Evolutionary conservation across 2,797 vertebrate species (phyloP).

Genomic region (Myotis daubentonii): DNA sequence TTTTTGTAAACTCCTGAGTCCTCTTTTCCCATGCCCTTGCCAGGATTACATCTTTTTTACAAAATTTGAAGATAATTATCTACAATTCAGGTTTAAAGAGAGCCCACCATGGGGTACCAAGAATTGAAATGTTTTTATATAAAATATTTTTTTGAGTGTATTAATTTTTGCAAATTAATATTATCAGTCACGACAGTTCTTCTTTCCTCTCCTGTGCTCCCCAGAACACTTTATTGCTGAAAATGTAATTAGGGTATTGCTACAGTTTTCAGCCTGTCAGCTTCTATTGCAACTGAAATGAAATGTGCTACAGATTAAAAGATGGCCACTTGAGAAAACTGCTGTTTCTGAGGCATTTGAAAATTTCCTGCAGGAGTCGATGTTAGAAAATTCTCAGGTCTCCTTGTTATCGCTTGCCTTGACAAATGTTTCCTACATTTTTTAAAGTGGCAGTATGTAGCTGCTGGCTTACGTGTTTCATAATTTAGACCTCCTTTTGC

Average conservation of each 20-base stretch:
- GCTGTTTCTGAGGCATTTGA: conserved; percentile 49
- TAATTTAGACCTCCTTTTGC: conserved; percentile 31
- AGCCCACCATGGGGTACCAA: neutral
- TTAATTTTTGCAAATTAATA: conserved; percentile 60
- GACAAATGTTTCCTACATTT: conserved; percentile 39
- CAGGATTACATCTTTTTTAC: neutral
- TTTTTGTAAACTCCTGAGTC: neutral
- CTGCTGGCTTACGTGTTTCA: neutral
- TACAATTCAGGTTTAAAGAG: conserved; percentile 34
- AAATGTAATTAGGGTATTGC: conserved; percentile 52
- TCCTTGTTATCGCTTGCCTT: neutral
- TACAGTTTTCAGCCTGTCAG: conserved; percentile 46
- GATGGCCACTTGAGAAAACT: neutral
- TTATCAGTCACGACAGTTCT: conserved; percentile 13
- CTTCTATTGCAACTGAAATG: conserved; percentile 1
- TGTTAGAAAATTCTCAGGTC: conserved; percentile 29
- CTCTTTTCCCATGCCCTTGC: neutral
- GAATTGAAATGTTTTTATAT: conserved; percentile 41
- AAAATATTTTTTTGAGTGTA: conserved; percentile 21
- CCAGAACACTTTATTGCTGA: neutral
- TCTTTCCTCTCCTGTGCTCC: neutral
- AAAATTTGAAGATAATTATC: neutral
- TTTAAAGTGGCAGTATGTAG: neutral
- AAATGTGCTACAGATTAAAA: conserved; percentile 37
- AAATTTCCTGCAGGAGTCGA: neutral